Evolutionary conservation across 2,113 vertebrate genomes (phyloP).

Genomic region (Paralichthys olivaceus): DNA sequence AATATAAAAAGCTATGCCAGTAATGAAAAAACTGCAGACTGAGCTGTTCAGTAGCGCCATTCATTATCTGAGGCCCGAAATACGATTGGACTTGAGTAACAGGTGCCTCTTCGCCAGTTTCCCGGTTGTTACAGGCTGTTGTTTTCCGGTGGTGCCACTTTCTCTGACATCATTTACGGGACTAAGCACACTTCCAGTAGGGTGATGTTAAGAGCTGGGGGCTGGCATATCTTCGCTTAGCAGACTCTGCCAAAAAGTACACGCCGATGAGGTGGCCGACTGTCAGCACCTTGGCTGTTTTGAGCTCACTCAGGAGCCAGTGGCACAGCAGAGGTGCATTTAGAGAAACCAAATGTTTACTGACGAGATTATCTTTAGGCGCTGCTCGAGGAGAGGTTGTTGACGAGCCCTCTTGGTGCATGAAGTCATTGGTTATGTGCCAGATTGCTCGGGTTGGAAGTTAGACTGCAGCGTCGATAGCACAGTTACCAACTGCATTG

Average conservation of each 20-base stretch:
- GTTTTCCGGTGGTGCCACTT: constrained; percentile 59
- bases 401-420: constrained; percentile 1
- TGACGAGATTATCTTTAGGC: constrained; percentile 25
- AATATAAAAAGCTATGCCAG: constrained; percentile 29
- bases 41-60: neutral
- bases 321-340: constrained; percentile 9
- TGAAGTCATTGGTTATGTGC: constrained; percentile 14
- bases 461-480: constrained; percentile 16
- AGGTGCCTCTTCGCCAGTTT: constrained; percentile 49
- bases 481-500: constrained; percentile 24
- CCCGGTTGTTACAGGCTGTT: constrained; percentile 29
- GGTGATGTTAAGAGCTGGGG: constrained; percentile 22
- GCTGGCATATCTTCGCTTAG: neutral
- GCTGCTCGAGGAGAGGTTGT: no score
- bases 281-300: constrained; percentile 56
- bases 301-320: neutral
- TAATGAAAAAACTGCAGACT: constrained; percentile 37
- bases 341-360: constrained; percentile 32
- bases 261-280: constrained; percentile 25
- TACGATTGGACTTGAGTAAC: constrained; percentile 31
- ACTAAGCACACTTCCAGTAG: constrained; percentile 51
- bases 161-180: constrained; percentile 69
- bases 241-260: constrained; percentile 39
- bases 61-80: constrained; percentile 30
- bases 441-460: constrained; percentile 28